Evolutionary conservation across 2,113 vertebrate genomes (phyloP).

Genomic region (Martes martes): DNA sequence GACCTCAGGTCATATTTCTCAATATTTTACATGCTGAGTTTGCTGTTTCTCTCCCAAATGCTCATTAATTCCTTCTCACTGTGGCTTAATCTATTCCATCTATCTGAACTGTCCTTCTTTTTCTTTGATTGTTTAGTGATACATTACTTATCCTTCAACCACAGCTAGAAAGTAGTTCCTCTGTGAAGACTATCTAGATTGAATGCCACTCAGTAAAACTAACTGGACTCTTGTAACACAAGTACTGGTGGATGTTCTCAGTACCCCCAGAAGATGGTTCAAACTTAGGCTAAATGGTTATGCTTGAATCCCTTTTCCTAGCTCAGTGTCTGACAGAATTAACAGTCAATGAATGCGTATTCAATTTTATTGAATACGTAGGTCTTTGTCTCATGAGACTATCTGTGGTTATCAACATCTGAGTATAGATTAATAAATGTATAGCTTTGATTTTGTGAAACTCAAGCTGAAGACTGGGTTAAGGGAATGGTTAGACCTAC

Average conservation of each 20-base stretch:
- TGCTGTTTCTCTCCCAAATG: not conserved
- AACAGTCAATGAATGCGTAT: not conserved
- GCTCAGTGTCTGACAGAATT: not conserved
- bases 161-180: not conserved
- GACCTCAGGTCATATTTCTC: not conserved
- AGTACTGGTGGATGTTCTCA: not conserved
- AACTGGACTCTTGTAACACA: not conserved
- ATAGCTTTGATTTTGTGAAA: not conserved
- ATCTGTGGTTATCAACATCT: not conserved
- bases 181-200: not conserved
- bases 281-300: not conserved
- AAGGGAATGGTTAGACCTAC: not conserved
- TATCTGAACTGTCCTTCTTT: not conserved
- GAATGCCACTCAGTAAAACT: not conserved
- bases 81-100: not conserved
- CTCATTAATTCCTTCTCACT: constrained; percentile 28
- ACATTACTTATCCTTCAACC: not conserved
- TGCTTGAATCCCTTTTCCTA: not conserved
- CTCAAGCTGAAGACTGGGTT: not conserved
- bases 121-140: not conserved
- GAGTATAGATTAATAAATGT: not conserved
- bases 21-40: not conserved
- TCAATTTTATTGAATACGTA: not conserved
- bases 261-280: not conserved
- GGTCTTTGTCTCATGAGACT: not conserved